Base-by-base conservation (phyloP, 2,113 vertebrate genomes). In the Tenrec ecaudatus region DNA sequence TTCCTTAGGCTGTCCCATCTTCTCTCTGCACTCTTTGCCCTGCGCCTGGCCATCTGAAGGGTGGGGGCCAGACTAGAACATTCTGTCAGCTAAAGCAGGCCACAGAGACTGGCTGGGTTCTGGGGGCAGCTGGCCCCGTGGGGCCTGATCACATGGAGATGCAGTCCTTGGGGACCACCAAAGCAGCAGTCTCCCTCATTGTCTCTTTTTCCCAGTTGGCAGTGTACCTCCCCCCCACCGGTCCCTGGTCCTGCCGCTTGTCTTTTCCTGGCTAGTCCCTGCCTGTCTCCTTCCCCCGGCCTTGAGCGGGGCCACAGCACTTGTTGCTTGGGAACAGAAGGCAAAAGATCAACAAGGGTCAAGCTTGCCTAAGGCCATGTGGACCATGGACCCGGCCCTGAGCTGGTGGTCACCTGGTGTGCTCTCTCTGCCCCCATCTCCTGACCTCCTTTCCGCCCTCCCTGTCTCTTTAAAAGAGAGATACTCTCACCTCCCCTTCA, bases 81-180 rank as follows among this genome's bases (percentile, higher is more conserved):
- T 76, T 36, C 83, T 47, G 0, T 64, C 60, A 33, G 31, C 53
- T 76, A 53, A 31, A 47, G 29, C 47, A n/a, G 60, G 29, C 33
- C 6, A 27, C 19, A 40, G 43, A 69, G 47, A 38, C 11, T 33
- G 27, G 53, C 62, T 27, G 9, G 29, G 16, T 3, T 43, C 36
- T 17, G 17, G 29, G 43, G 66, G 31, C 17, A 23, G 66, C 36
- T 73, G 84, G n/a, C 40, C 5, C 2, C 17, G 17, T 10, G 27
- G n/a, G 9, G 4, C 36, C 6, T 29, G 14, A 3, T 60, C 29
- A 10, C 22, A 0, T 0, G 31, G 20, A 62, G 17, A 33, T 12
- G 73, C 10, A 33, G 43, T 33, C n/a, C 16, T 14, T 16, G 10
- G 60, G 40, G 29, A 15, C 29, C 27, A 11, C 64, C 29, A 73